Conservation (phyloP, 2,888 invertebrate genomes). For the Mystacides longicornis region DNA sequence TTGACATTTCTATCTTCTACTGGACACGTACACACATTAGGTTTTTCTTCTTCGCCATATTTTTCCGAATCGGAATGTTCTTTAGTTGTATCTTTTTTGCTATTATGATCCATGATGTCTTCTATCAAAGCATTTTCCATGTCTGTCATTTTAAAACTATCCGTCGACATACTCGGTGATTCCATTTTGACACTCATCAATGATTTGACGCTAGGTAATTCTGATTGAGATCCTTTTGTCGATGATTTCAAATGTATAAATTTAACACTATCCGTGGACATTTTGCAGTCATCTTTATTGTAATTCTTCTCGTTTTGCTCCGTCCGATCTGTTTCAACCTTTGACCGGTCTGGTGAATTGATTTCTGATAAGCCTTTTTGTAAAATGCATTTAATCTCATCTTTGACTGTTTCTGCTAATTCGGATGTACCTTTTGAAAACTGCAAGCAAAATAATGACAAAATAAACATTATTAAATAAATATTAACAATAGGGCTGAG, state of each 20-base stretch:
- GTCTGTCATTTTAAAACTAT: constrained; percentile 45
- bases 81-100: not conserved
- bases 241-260: not conserved
- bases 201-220: not conserved
- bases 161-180: constrained; percentile 37
- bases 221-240: not conserved
- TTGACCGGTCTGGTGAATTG: constrained; percentile 26
- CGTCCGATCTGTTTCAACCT: not conserved
- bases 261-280: constrained; percentile 25
- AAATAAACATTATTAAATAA: no score
- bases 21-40: not conserved
- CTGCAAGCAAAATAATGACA: constrained; percentile 4
- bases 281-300: constrained; percentile 18
- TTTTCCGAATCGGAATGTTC: not conserved
- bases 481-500: no score
- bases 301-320: not conserved
- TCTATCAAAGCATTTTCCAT: constrained; percentile 40
- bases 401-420: constrained; percentile 33
- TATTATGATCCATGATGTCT: constrained; percentile 28
- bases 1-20: not conserved
- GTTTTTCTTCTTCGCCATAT: not conserved
- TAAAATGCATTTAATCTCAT: constrained; percentile 42
- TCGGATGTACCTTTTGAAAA: constrained; percentile 21
- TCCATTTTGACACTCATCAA: constrained; percentile 8
- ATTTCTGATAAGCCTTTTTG: constrained; percentile 40